phyloP scores from a whole-genome alignment of 2,888 invertebrate species.

The Fragum fragum region DNA sequence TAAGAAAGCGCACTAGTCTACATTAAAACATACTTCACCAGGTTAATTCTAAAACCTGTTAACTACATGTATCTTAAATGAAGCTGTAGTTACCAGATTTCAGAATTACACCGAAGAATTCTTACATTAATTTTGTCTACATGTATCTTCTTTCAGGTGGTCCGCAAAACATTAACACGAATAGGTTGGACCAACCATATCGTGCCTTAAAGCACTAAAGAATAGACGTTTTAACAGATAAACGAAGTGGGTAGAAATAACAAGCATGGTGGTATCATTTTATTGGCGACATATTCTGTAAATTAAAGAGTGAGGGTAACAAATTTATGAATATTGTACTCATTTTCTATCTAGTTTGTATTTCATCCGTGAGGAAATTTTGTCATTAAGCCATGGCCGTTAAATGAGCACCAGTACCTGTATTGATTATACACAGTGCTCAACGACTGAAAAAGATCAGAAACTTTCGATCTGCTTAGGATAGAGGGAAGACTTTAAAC shows the following conservation, averaged over 20 bases:
- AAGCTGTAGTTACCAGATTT: too few relatives aligned
- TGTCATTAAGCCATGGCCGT: constrained; percentile 6
- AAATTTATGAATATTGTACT: constrained; percentile 30
- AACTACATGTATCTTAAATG: too few relatives aligned
- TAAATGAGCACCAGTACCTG: constrained; percentile 18
- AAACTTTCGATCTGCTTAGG: too few relatives aligned
- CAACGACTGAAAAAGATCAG: too few relatives aligned
- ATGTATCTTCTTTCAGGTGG: too few relatives aligned
- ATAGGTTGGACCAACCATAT: neutral
- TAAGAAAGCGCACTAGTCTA: too few relatives aligned
- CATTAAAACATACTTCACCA: too few relatives aligned
- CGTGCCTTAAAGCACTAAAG: constrained; percentile 1
- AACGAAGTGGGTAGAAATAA: neutral
- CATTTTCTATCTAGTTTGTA: neutral
- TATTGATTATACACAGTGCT: too few relatives aligned
- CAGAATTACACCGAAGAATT: too few relatives aligned
- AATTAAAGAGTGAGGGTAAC: constrained; percentile 20
- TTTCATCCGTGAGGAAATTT: constrained; percentile 11
- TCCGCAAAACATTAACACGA: neutral
- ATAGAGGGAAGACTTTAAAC: too few relatives aligned
- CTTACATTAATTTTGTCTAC: too few relatives aligned
- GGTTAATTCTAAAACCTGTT: too few relatives aligned
- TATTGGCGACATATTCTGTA: constrained; percentile 4
- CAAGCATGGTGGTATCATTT: constrained; percentile 14
- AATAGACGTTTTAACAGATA: neutral